Evolutionary conservation across 2,113 vertebrate genomes (phyloP).

Genomic region (Cottus gobio): DNA sequence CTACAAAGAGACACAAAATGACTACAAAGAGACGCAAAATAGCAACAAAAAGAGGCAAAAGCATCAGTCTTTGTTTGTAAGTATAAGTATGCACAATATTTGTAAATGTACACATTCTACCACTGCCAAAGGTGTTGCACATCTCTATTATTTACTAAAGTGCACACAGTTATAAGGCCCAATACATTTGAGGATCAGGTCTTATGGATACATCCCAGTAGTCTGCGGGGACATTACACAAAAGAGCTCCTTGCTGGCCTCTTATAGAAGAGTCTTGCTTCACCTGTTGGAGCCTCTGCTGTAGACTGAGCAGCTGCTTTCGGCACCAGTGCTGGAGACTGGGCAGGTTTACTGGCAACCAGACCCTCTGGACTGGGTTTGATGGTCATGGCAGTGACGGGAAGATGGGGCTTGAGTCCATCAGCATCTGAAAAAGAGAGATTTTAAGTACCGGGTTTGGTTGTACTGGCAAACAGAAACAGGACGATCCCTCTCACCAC

Average conservation of each 20-base stretch:
- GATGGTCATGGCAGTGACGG: conserved; percentile 55
- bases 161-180: no score
- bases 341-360: conserved; percentile 5
- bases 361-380: conserved; percentile 48
- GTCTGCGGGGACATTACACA: neutral
- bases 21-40: neutral
- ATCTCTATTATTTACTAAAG: neutral
- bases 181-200: neutral
- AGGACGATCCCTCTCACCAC: conserved; percentile 19
- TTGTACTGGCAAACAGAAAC: neutral
- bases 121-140: neutral
- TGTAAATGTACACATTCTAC: no score
- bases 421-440: conserved; percentile 41
- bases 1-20: neutral
- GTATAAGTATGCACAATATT: no score
- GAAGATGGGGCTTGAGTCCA: conserved; percentile 60
- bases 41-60: no score
- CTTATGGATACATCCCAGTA: no score
- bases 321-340: conserved; percentile 7
- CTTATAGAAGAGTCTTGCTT: conserved; percentile 30
- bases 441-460: neutral
- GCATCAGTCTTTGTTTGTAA: no score
- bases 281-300: conserved; percentile 14
- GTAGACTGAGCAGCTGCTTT: conserved; percentile 2
- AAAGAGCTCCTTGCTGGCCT: conserved; percentile 32